Evolutionary conservation across 2,888 invertebrate species (phyloP).

Genomic region (Ophion obscuratus): DNA sequence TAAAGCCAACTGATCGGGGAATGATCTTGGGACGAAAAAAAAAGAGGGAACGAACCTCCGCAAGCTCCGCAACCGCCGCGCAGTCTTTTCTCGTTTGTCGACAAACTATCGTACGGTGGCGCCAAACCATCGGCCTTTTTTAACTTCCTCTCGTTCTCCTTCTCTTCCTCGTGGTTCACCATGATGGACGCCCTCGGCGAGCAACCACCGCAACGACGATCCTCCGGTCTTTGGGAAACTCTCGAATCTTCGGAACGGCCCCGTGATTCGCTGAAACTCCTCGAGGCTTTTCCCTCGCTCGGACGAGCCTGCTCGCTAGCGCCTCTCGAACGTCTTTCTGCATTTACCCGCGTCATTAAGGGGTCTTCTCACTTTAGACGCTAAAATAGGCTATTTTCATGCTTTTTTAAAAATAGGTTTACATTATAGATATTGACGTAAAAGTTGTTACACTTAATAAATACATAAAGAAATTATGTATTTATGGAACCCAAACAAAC

Average conservation of each 20-base stretch:
- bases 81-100: constrained; percentile 40
- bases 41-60: constrained; percentile 48
- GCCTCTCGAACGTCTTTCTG: constrained; percentile 52
- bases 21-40: constrained; percentile 42
- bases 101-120: constrained; percentile 21
- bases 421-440: too few relatives aligned
- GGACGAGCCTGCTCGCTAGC: constrained; percentile 47
- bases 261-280: constrained; percentile 1
- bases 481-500: too few relatives aligned
- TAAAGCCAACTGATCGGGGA: background rate
- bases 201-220: constrained; percentile 3
- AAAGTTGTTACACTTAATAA: too few relatives aligned
- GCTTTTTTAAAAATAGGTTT: too few relatives aligned
- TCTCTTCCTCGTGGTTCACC: background rate
- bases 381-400: too few relatives aligned
- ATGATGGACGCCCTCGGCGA: constrained; percentile 9
- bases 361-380: too few relatives aligned
- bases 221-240: background rate
- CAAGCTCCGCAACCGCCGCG: constrained; percentile 63
- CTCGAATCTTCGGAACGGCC: constrained; percentile 35
- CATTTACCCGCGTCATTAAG: background rate
- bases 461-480: too few relatives aligned
- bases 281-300: background rate
- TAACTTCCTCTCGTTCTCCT: background rate
- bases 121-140: constrained; percentile 16